Evolutionary conservation across 2,113 vertebrate genomes (phyloP), one percentile per base, ranked within the genome.

Genomic region (Nyctibius bracteatus): DNA sequence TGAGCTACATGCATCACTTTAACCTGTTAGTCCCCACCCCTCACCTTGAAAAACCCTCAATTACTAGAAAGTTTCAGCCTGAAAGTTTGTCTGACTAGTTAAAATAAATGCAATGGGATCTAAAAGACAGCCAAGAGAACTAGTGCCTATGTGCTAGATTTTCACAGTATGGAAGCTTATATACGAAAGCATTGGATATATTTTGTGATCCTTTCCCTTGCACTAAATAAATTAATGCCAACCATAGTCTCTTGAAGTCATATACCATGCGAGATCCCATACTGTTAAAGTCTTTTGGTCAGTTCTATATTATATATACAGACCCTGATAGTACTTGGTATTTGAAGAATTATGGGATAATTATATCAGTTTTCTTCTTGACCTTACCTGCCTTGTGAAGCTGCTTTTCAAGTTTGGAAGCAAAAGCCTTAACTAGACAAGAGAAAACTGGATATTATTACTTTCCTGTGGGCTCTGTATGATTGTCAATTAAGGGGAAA

Each of bases 341-440:
- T 94, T 93, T 96, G 94, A 96, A 95, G 80, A 86, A 81, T 93
- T 91, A 91, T 68, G 81, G 30, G 73, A 85, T 94, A 96, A 93
- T 97, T 94, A 72, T 72, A 75, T 87, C 91, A 47, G 49, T 95
- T 88, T 95, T 90, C 61, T 95, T 94, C 88, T 84, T 95, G 91
- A 94, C 95, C 92, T 94, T 93, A 54, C 52, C 90, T 94, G 86
- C 74, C 92, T 94, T 44, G 52, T 80, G 70, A 61, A 87, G 66
- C 86, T 91, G 88, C 83, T 94, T 96, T 96, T 94, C 39, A 95
- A 92, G 83, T 82, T 94, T 0, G 6, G 86, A 97, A 95, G 91
- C 54, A 95, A 97, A 97, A 58, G 37, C 94, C 77, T 71, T 85
- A 89, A 85, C 89, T 39, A 77, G 91, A 72, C 62, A 46, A 92